These are phyloP conservation scores for Rhynchopsitta pachyrhyncha DNA, from an alignment of 2,113 vertebrate genomes.

Conservation along the genomic window DNA sequence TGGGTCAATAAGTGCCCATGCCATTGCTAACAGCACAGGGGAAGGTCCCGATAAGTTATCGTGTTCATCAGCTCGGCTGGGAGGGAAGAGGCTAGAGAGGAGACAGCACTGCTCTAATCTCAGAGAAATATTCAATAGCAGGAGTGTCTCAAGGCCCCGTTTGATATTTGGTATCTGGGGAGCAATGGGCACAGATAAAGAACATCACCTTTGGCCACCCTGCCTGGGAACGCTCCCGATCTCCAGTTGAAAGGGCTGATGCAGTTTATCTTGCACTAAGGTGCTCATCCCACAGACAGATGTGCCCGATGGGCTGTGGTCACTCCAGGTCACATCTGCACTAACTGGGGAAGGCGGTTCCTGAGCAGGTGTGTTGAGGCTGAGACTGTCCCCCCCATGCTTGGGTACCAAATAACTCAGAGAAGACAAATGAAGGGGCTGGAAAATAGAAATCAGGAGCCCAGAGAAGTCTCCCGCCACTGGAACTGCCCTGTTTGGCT, in stretches of 20 bases:
- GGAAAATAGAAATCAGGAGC: accelerated
- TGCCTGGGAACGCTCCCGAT: not conserved
- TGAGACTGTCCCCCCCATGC: not conserved
- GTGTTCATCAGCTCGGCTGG: not conserved
- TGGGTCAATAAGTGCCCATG: not conserved
- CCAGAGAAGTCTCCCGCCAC: not conserved
- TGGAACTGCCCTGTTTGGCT: not conserved
- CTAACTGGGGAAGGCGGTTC: not conserved
- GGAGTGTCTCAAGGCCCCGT: not conserved
- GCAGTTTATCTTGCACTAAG: not conserved
- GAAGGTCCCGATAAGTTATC: conserved; percentile 12
- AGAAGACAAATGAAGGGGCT: not conserved
- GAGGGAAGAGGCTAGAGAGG: not conserved
- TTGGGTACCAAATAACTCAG: not conserved
- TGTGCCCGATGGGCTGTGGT: not conserved
- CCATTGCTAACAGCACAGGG: not conserved
- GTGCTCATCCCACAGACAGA: accelerated
- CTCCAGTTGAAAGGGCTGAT: not conserved
- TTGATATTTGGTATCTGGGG: conserved; percentile 3
- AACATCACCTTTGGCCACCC: conserved; percentile 45
- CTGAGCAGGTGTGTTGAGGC: not conserved
- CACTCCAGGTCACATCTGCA: not conserved
- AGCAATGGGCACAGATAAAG: conserved; percentile 3
- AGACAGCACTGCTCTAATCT: not conserved
- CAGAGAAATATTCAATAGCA: not conserved